A percentile compares a stretch with the other conserved stretches of the same genome.
These are phyloP conservation scores for Mythimna lalbum DNA, from an alignment of 2,888 invertebrate genomes.

Conservation along the genomic window DNA sequence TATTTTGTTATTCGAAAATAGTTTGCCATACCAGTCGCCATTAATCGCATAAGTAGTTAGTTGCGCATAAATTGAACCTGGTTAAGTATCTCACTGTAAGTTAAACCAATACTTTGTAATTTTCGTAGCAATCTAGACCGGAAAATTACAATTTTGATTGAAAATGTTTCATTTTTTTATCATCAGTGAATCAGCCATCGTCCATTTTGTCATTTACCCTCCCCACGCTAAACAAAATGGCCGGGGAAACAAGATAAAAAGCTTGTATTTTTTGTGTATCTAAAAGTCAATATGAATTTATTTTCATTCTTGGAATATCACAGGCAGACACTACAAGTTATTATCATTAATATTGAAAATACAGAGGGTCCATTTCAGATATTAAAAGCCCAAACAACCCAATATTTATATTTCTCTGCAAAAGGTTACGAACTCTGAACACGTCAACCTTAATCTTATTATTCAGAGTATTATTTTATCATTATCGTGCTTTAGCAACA, in stretches of 20 bases:
- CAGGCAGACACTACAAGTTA: slow-evolving; percentile 14
- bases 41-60: not conserved
- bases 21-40: not conserved
- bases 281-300: not conserved
- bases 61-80: not conserved
- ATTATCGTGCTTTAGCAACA: slow-evolving; percentile 16
- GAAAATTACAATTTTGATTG: not conserved
- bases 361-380: slow-evolving; percentile 8
- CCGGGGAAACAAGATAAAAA: not conserved
- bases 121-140: not conserved
- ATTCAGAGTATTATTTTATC: slow-evolving; percentile 11
- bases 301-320: slow-evolving; percentile 14
- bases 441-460: slow-evolving; percentile 30
- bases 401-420: slow-evolving; percentile 40
- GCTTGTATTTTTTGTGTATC: not conserved
- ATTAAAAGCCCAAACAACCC: slow-evolving; percentile 26
- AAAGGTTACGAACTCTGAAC: slow-evolving; percentile 43
- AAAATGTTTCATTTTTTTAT: not conserved
- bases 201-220: not conserved
- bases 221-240: not conserved
- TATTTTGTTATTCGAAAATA: slow-evolving; percentile 6
- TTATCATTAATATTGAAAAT: slow-evolving; percentile 31
- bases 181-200: not conserved
- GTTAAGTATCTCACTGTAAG: not conserved
- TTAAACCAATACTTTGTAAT: too few relatives aligned